Evolutionary conservation across 2,888 invertebrate genomes (phyloP).

Genomic region (Xylophagus ater): DNA sequence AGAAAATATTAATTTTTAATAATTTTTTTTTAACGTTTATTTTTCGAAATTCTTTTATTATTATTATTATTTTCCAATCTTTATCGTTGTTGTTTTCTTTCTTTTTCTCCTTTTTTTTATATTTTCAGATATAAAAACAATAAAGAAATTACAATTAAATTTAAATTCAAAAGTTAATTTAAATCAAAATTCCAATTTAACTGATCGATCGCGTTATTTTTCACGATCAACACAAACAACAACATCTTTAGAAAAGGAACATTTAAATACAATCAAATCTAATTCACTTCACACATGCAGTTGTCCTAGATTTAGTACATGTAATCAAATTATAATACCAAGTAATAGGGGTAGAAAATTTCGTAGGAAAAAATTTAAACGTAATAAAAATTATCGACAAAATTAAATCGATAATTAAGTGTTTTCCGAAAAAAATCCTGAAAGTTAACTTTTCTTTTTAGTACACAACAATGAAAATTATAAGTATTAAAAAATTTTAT

Average conservation of each 20-base stretch:
- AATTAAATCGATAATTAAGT: not conserved
- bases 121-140: conserved; percentile 17
- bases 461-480: no score
- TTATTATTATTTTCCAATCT: conserved; percentile 4
- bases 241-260: conserved; percentile 15
- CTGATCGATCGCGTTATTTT: conserved; percentile 9
- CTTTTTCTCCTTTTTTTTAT: conserved; percentile 18
- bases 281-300: conserved; percentile 15
- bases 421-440: no score
- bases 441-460: no score
- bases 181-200: no score
- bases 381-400: conserved; percentile 13
- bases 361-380: conserved; percentile 12
- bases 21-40: no score
- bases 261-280: conserved; percentile 10
- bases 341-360: conserved; percentile 14
- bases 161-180: conserved; percentile 13
- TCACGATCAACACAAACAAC: conserved; percentile 18
- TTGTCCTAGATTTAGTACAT: conserved; percentile 14
- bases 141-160: conserved; percentile 11
- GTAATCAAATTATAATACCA: conserved; percentile 15
- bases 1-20: no score
- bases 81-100: no score
- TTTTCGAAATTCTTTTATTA: conserved; percentile 9
- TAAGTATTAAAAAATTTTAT: no score